Evolutionary conservation across 2,113 vertebrate species (phyloP).

Genomic region (Eidolon helvum): DNA sequence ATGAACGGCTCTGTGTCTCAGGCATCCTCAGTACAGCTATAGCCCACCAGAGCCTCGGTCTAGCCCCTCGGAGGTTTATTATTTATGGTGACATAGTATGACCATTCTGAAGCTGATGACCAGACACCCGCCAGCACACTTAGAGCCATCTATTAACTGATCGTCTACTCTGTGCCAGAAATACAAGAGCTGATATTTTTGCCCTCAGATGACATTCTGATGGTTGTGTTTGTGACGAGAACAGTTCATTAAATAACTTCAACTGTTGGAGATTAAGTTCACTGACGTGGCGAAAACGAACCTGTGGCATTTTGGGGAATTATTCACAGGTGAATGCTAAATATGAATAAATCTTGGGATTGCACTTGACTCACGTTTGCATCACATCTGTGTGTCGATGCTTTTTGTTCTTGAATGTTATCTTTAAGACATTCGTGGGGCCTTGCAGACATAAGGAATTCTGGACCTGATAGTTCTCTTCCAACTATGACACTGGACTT

Average conservation of each 20-base stretch:
- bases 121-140: accelerated
- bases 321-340: background rate
- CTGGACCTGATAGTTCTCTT: background rate
- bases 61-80: background rate
- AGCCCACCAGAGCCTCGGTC: no score
- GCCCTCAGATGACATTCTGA: background rate
- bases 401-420: accelerated
- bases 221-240: background rate
- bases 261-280: background rate
- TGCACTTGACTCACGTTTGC: accelerated
- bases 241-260: accelerated
- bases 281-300: no score
- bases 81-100: background rate
- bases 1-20: accelerated
- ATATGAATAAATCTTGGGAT: background rate
- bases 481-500: background rate
- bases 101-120: background rate
- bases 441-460: accelerated
- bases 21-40: accelerated
- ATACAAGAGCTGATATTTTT: background rate
- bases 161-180: background rate
- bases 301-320: background rate
- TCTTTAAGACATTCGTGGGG: background rate
- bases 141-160: no score
- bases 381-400: accelerated